Evolutionary conservation across 2,888 invertebrate genomes (phyloP), one percentile per base, ranked within the genome.

Genomic region (Erebia aethiops): DNA sequence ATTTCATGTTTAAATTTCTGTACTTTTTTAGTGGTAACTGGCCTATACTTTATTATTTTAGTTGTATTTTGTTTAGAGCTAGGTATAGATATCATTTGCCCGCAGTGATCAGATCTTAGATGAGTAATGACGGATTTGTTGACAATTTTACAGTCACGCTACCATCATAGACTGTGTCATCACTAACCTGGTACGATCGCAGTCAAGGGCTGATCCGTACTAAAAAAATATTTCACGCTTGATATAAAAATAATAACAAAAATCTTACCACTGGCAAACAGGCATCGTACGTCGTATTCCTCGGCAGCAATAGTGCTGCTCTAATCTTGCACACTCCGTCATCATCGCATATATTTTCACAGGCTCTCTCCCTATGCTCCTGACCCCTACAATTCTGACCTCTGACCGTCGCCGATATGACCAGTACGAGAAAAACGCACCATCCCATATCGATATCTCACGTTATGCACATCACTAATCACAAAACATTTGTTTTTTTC

Each of bases 241-340:
- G 10, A 11, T 43, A 11, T 43, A 43, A 43, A 10, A 43, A 2
- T n/a, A n/a, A n/a, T 7, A n/a, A 71, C 60, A 60, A 3, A 64
- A 52, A 26, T 87, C 92, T 89, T 75, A 95, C 95, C 78, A 86
- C 92, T 14, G 90, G 87, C 82, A 94, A 85, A 70, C 94, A 95
- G 18, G 94, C 95, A 74, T 94, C 91, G 64, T 92, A 94, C 0
- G 85, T 84, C 35, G 92, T 88, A 79, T 95, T 95, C 67, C 93
- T 92, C 0, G 97, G 96, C 71, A 97, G 84, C 73, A 97, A 87
- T 21, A 97, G 89, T 1, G 95, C 95, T 0, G 95, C 95, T 67
- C 95, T 92, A 57, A 97, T 92, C 60, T 94, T 94, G 81, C 97
- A 97, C 7, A 82, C 84, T 7, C 91, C 93, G 54, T 87, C 80